phyloP scores from a whole-genome alignment of 2,888 invertebrate genomes.

The Idaea aversata region DNA sequence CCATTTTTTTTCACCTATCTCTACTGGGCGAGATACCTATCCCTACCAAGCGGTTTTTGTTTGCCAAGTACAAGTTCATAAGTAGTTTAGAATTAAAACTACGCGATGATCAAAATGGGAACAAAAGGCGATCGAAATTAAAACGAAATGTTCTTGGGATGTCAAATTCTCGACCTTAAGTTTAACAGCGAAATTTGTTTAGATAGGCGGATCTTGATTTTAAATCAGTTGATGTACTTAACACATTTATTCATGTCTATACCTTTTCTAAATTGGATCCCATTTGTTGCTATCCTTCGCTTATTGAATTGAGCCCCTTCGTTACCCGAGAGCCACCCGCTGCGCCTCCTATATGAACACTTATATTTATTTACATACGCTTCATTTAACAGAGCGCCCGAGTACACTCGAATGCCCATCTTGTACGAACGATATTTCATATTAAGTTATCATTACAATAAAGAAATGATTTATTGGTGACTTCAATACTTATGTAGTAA shows the following conservation, averaged over 20 bases:
- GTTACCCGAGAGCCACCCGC: slow-evolving; percentile 53
- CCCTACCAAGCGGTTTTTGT: too few species aligned
- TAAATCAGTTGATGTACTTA: too few species aligned
- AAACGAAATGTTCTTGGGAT: too few species aligned
- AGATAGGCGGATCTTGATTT: too few species aligned
- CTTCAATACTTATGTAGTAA: neutral
- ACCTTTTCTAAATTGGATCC: slow-evolving; percentile 29
- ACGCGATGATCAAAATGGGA: too few species aligned
- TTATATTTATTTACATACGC: slow-evolving; percentile 79
- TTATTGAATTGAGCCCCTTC: slow-evolving; percentile 70
- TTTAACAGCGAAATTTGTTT: too few species aligned
- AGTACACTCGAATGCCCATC: slow-evolving; percentile 57
- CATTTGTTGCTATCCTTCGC: slow-evolving; percentile 43
- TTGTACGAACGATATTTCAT: slow-evolving; percentile 47
- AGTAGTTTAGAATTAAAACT: too few species aligned
- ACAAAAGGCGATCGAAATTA: too few species aligned
- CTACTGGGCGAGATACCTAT: too few species aligned
- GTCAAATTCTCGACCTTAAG: too few species aligned
- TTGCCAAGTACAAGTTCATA: too few species aligned
- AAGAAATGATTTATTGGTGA: slow-evolving; percentile 10
- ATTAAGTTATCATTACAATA: slow-evolving; percentile 24
- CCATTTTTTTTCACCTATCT: too few species aligned
- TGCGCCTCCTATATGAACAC: slow-evolving; percentile 64
- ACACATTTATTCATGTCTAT: slow-evolving; percentile 7
- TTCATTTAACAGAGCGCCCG: slow-evolving; percentile 75